A percentile compares a stretch with the other conserved stretches of the same genome.
phyloP scores from a whole-genome alignment of 2,797 vertebrate species.

The Esox masquinongy region DNA sequence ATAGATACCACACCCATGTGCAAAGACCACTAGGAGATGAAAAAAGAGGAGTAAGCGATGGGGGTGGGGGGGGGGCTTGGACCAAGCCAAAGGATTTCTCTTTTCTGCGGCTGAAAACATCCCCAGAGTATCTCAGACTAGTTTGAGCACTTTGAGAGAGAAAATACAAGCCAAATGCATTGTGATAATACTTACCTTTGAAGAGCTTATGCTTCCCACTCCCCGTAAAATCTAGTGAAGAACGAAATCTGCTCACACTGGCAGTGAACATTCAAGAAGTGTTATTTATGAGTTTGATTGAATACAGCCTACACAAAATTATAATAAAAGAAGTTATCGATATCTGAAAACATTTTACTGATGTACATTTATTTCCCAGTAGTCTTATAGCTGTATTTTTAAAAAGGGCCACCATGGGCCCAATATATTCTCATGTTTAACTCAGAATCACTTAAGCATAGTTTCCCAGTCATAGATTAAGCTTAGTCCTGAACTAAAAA shows the following conservation, averaged over 20 bases:
- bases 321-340: not conserved
- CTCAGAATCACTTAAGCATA: not conserved
- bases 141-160: conserved; percentile 68
- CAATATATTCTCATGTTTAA: not conserved
- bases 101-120: conserved; percentile 69
- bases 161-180: conserved; percentile 72
- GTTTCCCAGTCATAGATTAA: too few relatives aligned
- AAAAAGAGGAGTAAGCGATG: conserved; percentile 71
- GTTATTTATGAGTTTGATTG: not conserved
- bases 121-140: conserved; percentile 67
- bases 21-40: conserved; percentile 75
- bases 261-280: conserved; percentile 42
- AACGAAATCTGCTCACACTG: conserved; percentile 44
- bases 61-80: conserved; percentile 65
- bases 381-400: not conserved
- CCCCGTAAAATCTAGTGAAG: conserved; percentile 43
- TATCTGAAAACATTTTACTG: not conserved
- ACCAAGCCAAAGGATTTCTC: conserved; percentile 73
- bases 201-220: conserved; percentile 60
- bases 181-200: conserved; percentile 66
- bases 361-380: not conserved
- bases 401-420: not conserved
- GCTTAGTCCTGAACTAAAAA: too few relatives aligned
- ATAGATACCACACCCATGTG: conserved; percentile 77
- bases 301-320: not conserved